A percentile compares a stretch with the other conserved stretches of the same genome.
Conservation (phyloP, 2,797 vertebrate species). For the Pyrrhura leucotis region DNA sequence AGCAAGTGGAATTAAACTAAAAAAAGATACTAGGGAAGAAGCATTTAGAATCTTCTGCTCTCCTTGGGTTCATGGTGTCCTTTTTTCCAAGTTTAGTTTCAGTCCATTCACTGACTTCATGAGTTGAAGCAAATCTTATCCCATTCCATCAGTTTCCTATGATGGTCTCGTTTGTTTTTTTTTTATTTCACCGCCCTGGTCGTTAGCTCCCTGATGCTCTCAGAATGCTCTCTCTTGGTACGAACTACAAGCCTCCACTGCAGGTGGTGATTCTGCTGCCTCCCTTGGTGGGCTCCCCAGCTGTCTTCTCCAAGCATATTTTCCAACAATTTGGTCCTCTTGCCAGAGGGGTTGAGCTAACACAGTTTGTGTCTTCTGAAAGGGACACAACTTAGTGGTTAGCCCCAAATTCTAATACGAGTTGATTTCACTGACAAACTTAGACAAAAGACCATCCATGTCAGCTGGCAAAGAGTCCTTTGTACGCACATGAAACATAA, state of each 20-base stretch:
- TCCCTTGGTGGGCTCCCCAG: neutral
- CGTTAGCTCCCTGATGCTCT: neutral
- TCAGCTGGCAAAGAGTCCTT: neutral
- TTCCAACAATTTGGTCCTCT: neutral
- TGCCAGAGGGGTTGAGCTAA: neutral
- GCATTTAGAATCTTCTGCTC: neutral
- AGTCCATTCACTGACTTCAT: neutral
- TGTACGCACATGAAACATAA: neutral
- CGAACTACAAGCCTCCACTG: neutral
- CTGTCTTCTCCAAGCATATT: neutral
- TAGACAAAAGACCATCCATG: neutral
- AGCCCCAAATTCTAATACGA: neutral
- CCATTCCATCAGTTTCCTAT: neutral
- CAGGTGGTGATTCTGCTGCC: neutral
- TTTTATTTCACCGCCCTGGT: neutral
- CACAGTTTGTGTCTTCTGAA: neutral
- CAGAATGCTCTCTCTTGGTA: neutral
- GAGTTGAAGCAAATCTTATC: neutral
- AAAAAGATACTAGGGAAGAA: neutral
- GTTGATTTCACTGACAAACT: neutral
- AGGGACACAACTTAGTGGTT: rapidly evolving
- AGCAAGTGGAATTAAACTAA: neutral
- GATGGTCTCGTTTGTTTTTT: neutral
- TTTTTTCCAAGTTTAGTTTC: neutral
- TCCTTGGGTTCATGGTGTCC: neutral